phyloP scores from a whole-genome alignment of 2,113 vertebrate species.

The Cryptoleucopteryx plumbea region DNA sequence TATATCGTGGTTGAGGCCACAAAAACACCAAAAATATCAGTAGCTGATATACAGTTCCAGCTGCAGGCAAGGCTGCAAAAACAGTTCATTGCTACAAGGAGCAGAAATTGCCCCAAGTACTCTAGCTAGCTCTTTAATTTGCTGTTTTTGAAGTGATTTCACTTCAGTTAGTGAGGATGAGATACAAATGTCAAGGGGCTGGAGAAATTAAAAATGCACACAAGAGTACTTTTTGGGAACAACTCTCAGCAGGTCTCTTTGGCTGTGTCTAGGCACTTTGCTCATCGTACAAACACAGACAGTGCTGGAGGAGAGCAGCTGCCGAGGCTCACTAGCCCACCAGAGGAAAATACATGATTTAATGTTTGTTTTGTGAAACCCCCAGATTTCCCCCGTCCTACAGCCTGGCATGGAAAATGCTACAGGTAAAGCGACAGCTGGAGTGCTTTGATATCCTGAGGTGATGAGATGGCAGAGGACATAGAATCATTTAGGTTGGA shows the following conservation, averaged over 20 bases:
- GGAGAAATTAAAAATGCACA: not conserved
- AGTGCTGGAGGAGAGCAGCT: not conserved
- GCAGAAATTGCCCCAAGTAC: not conserved
- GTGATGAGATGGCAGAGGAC: not conserved
- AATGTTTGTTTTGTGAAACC: not conserved
- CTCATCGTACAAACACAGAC: not conserved
- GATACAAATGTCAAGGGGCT: not conserved
- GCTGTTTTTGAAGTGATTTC: not conserved
- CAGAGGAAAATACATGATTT: not conserved
- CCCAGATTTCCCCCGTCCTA: not conserved
- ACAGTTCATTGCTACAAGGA: not conserved
- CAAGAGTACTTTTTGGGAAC: not conserved
- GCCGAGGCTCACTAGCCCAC: rapidly evolving
- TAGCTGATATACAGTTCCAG: not conserved
- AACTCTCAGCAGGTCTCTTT: not conserved
- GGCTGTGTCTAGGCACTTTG: not conserved
- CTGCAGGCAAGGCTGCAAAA: not conserved
- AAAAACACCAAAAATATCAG: not conserved
- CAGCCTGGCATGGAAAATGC: not conserved
- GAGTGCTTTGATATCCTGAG: not conserved
- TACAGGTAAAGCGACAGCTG: not conserved
- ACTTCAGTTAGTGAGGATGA: not conserved
- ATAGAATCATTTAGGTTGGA: not conserved
- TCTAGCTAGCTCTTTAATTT: not conserved
- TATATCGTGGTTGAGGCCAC: not conserved